phyloP scores from a whole-genome alignment of 2,888 invertebrate species.

The Chelonus formosanus region DNA sequence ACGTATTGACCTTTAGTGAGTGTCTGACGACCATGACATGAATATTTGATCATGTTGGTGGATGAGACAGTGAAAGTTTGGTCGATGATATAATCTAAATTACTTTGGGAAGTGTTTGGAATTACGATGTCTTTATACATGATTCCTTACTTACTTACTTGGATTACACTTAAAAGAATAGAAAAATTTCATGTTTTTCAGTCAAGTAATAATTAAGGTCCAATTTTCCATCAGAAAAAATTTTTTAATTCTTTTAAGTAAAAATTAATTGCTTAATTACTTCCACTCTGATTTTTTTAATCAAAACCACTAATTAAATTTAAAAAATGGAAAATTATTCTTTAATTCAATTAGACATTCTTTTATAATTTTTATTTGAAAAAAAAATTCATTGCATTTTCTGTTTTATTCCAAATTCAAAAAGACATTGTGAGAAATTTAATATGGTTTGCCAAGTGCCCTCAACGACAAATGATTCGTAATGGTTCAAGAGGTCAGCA shows the following conservation, averaged over 20 bases:
- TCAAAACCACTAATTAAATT: too few species aligned
- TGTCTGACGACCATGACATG: constrained; percentile 22
- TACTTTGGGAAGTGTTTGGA: constrained; percentile 6
- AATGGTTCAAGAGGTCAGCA: constrained; percentile 18
- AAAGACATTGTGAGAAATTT: neutral
- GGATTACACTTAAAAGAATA: too few species aligned
- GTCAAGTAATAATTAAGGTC: too few species aligned
- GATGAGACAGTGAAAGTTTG: constrained; percentile 19
- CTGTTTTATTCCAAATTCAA: neutral
- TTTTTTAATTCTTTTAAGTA: too few species aligned
- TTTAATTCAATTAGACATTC: too few species aligned
- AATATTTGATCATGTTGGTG: constrained; percentile 14
- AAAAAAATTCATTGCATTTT: neutral
- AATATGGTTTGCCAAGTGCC: neutral
- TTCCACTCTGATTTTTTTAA: too few species aligned
- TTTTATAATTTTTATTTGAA: neutral
- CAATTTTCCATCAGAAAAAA: too few species aligned
- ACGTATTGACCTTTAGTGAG: neutral
- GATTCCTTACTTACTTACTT: too few species aligned
- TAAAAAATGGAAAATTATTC: too few species aligned
- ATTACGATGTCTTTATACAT: neutral
- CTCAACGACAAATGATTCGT: constrained; percentile 6
- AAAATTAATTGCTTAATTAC: too few species aligned
- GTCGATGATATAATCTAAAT: constrained; percentile 21
- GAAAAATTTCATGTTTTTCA: too few species aligned